phyloP scores from a whole-genome alignment of 2,113 vertebrate species.

The Onychostruthus taczanowskii region DNA sequence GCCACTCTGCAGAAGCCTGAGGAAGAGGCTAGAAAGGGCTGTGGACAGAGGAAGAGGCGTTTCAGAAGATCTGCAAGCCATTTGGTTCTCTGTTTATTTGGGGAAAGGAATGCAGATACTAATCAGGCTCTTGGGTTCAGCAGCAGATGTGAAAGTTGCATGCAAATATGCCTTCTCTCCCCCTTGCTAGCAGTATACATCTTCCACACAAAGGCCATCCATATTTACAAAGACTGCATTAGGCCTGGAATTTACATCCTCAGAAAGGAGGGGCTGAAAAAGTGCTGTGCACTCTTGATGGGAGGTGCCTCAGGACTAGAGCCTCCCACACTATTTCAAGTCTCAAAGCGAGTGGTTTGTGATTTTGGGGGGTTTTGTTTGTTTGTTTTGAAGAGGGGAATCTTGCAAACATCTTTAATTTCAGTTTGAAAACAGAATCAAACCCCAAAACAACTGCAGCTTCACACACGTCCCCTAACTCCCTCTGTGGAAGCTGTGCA shows the following conservation, averaged over 20 bases:
- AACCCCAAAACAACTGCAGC: not conserved
- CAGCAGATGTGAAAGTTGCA: slow-evolving; percentile 42
- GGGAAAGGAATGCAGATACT: slow-evolving; percentile 28
- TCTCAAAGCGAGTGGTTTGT: not conserved
- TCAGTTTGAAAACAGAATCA: not conserved
- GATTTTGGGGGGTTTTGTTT: not conserved
- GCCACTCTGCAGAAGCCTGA: not conserved
- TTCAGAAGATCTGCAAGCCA: not conserved
- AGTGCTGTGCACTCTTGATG: not conserved
- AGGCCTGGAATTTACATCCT: slow-evolving; percentile 2
- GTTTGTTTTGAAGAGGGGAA: not conserved
- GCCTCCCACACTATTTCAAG: not conserved
- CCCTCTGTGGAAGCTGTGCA: not conserved
- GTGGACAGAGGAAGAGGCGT: not conserved
- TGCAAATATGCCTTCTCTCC: not conserved
- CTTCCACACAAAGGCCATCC: slow-evolving; percentile 3
- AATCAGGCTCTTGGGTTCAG: slow-evolving; percentile 27
- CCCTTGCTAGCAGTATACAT: not conserved
- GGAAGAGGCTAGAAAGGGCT: not conserved
- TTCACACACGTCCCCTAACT: not conserved
- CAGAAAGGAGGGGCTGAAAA: not conserved
- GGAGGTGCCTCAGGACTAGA: not conserved
- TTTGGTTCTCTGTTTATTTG: slow-evolving; percentile 49
- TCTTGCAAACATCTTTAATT: not conserved
- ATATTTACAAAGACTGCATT: not conserved